Conservation (phyloP, 1,140 invertebrate species). For the Ceratosolen fusciceps region DNA sequence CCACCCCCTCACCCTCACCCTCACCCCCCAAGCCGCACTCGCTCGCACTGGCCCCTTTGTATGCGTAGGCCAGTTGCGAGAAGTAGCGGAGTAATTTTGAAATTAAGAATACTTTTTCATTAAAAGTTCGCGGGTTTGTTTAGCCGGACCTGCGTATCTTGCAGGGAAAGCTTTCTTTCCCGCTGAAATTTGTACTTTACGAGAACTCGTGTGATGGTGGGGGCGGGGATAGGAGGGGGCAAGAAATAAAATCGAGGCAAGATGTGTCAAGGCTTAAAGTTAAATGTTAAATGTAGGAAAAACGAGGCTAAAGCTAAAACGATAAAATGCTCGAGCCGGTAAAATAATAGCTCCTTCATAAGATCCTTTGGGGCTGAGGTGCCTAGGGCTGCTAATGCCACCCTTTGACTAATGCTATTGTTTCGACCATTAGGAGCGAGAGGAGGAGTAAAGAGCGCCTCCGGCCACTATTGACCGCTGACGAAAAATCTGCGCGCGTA, state of each 20-base stretch:
- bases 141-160: not conserved
- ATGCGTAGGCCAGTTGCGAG: not conserved
- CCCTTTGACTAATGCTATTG: conserved; percentile 43
- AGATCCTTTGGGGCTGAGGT: conserved; percentile 31
- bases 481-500: conserved; percentile 28
- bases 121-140: not conserved
- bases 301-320: conserved; percentile 24
- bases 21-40: too few relatives aligned
- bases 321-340: conserved; percentile 27
- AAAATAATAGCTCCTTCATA: conserved; percentile 35
- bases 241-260: not conserved
- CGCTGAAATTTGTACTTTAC: not conserved
- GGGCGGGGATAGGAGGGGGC: not conserved
- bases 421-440: conserved; percentile 30
- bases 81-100: not conserved
- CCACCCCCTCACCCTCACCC: too few relatives aligned
- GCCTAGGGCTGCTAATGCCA: conserved; percentile 34
- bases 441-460: not conserved
- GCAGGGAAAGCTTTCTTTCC: conserved; percentile 9
- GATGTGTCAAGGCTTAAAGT: not conserved
- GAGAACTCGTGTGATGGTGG: conserved; percentile 1
- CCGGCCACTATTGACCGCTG: too few relatives aligned
- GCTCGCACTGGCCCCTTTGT: too few relatives aligned
- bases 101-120: not conserved
- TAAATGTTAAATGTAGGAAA: not conserved